phyloP scores from a whole-genome alignment of 1,140 invertebrate genomes.

The Geopemphigus sp. region DNA sequence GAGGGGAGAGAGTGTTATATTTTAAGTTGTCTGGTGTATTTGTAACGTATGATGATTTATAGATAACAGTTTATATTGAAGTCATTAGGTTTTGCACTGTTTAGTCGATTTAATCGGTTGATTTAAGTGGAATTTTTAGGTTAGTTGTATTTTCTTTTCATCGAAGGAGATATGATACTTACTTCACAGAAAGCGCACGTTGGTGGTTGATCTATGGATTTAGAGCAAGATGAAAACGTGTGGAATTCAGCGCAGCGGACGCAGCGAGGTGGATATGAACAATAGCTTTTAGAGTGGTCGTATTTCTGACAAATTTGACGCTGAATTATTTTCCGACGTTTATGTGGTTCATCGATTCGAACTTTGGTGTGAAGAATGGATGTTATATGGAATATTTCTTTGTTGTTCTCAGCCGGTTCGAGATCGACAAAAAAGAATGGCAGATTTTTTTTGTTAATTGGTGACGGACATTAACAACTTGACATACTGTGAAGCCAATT shows the following conservation, averaged over 20 bases:
- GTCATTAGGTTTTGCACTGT: not conserved
- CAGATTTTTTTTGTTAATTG: conserved; percentile 2
- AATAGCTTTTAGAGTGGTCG: not conserved
- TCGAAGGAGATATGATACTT: conserved; percentile 52
- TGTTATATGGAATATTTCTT: not conserved
- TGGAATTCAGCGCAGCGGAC: conserved; percentile 4
- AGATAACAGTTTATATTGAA: not conserved
- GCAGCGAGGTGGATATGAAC: not conserved
- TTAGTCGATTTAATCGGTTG: not conserved
- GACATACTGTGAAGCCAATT: not conserved
- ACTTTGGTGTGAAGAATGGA: not conserved
- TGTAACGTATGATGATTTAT: not conserved
- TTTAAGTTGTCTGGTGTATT: not conserved
- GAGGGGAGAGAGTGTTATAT: not conserved
- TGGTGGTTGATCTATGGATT: not conserved
- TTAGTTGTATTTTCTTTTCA: not conserved
- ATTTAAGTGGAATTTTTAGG: not conserved
- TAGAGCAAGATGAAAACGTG: not conserved
- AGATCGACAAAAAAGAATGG: not conserved
- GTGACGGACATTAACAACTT: not conserved
- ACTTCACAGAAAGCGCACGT: conserved; percentile 15
- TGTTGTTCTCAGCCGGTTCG: not conserved
- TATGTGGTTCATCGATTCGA: not conserved
- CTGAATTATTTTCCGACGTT: not conserved
- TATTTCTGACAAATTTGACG: not conserved